Base-by-base conservation (phyloP, 92 coral and sea anemone genomes). In the Meandrina meandrites region DNA sequence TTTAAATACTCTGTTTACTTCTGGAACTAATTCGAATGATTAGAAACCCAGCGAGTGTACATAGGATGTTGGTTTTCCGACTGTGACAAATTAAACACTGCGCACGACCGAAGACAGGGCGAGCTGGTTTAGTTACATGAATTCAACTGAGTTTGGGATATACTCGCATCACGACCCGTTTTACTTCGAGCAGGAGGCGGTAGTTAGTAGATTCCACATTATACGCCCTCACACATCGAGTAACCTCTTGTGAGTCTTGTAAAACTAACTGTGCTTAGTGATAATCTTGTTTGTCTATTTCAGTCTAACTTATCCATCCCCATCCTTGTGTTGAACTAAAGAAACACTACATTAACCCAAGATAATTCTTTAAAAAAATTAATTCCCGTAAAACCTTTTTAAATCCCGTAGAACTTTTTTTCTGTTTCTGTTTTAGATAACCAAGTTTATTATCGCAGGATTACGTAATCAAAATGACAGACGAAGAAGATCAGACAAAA, bases 401-500 rank as follows among this genome's bases (percentile, higher is more conserved):
- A n/a, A n/a, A n/a, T n/a, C 14, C 12, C 53, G 53, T 48, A 9
- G 12, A 48, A 48, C 53, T 7, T 4, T 48, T 48, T 48, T 9
- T 48, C 53, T 48, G 6, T 48, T 48, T 48, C 14, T 60, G 28
- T 60, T 60, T 60, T 60, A 22, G 71, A 27, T 2, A 66, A 27
- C 71, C 35, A 66, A 47, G 53, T 28, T n/a, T 42, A n/a, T 14
- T 37, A 75, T 16, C 27, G 17, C 21, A 42, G 12, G 24, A 32
- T 1, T 8, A 75, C 37, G 40, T 3, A 36, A 54, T 48, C 66
- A 85, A 47, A 45, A 78, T 85, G 88, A 60, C 76, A 31, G 77
- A 64, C 17, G 88, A 85, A 8, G 88, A 93, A 86, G 81, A 91
- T 82, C 68, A 60, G 30, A 96, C 98, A 51, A 96, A 95, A 83